Evolutionary conservation across 1,140 invertebrate species (phyloP).

Genomic region (Bombus consobrinus): DNA sequence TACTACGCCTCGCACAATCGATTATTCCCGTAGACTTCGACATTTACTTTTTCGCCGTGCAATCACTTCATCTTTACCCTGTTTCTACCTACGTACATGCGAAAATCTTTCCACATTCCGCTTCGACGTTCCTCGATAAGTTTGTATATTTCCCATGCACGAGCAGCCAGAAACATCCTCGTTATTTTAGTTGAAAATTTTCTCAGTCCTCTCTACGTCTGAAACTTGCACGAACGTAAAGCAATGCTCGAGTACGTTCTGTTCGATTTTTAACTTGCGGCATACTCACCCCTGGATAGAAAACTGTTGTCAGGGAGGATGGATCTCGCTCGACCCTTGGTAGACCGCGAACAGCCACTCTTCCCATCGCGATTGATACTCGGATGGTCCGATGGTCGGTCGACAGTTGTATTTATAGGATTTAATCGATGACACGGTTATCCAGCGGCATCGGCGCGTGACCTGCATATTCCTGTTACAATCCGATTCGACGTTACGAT

Average conservation of each 20-base stretch:
- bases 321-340: not conserved
- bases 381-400: not conserved
- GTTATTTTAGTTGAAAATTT: not conserved
- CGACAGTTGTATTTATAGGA: constrained; percentile 43
- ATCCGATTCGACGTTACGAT: constrained; percentile 44
- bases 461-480: constrained; percentile 47
- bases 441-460: constrained; percentile 42
- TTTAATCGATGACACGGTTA: constrained; percentile 66
- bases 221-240: constrained; percentile 18
- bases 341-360: not conserved
- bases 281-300: not conserved
- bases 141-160: not conserved
- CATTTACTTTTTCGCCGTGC: not conserved
- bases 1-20: not conserved
- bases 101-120: not conserved
- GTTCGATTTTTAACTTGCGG: not conserved
- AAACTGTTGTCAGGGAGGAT: not conserved
- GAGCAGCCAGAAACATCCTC: not conserved
- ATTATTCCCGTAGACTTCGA: not conserved
- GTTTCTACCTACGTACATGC: not conserved
- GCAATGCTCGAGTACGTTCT: constrained; percentile 29
- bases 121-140: constrained; percentile 23
- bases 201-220: not conserved
- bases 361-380: not conserved
- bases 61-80: not conserved